A percentile compares a stretch with the other conserved stretches of the same genome.
Conservation (phyloP, 2,888 invertebrate genomes). For the Spodoptera picta region DNA sequence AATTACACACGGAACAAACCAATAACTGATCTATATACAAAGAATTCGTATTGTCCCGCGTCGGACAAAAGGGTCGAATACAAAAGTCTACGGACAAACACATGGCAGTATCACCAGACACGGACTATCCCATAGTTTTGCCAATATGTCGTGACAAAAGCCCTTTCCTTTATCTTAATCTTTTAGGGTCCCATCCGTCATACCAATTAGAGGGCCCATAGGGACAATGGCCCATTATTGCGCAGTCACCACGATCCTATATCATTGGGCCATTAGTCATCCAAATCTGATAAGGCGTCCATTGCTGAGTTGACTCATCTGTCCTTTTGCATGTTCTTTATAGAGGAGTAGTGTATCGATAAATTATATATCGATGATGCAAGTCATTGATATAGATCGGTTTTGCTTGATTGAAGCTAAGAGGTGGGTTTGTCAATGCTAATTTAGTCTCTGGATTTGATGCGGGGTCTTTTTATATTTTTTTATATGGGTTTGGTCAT, state of each 20-base stretch:
- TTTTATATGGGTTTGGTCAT: constrained; percentile 6
- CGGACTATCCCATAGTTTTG: constrained; percentile 50
- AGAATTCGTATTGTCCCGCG: constrained; percentile 30
- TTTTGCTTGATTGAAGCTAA: constrained; percentile 47
- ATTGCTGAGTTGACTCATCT: constrained; percentile 70
- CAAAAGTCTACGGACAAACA: constrained; percentile 44
- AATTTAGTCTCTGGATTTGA: constrained; percentile 24
- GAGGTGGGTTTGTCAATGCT: constrained; percentile 47
- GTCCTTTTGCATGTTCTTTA: constrained; percentile 71
- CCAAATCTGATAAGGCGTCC: constrained; percentile 71
- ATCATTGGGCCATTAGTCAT: constrained; percentile 70
- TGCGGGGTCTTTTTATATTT: constrained; percentile 2
- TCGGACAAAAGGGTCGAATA: constrained; percentile 39
- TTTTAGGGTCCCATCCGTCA: constrained; percentile 64
- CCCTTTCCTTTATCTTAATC: constrained; percentile 71
- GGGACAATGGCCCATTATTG: constrained; percentile 67
- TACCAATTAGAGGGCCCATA: constrained; percentile 72
- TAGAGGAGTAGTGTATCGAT: constrained; percentile 56
- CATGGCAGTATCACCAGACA: constrained; percentile 42
- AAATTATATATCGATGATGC: constrained; percentile 56
- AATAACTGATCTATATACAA: constrained; percentile 16
- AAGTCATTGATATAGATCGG: constrained; percentile 63
- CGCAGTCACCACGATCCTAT: constrained; percentile 71
- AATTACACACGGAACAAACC: constrained; percentile 20
- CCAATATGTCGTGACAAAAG: constrained; percentile 58